Evolutionary conservation across 2,113 vertebrate species (phyloP), one percentile per base, ranked within the genome.

Genomic region (Sigmodon hispidus): DNA sequence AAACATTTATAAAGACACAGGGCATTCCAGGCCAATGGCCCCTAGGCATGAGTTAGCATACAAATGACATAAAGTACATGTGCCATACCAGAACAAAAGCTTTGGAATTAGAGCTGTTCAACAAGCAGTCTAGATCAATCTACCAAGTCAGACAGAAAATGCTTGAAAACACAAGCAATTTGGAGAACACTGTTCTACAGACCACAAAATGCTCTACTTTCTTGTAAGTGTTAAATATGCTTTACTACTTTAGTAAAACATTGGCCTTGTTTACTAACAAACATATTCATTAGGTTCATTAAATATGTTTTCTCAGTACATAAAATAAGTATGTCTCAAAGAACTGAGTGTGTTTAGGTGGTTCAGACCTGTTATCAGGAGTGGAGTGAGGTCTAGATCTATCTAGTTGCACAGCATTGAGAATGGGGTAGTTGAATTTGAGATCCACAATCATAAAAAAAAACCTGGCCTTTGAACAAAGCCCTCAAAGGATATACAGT

Each of bases 1-100:
- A 95, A 87, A 79, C 34, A 70, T 89, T 86, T 48, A 65, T 89
- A 52, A 94, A 84, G 61, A 73, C 31, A 31, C 81, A 24, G 4
- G 26, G 15, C 13, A 69, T 83, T 83, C 31, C 29, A 19, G 3
- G 16, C 11, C 52, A 83, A 57, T 45, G 26, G 7, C 22, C 79
- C 22, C 29, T 24, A 92, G 87, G 13, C 31, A 34, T 72, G 26
- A 7, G 31, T 87, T 93, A 80, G 81, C 72, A 69, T 72, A 90
- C 12, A 59, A 69, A n/a, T 90, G 87, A 43, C 65, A 63, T 48
- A 61, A 90, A 57, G 8, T 29, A 31, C 1, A 0, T 83, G 59
- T 59, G 52, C 6, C 36, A 29, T 48, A 13, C 31, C 40, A 91
- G 76, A 65, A 0, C 0, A 67, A 72, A 45, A 73, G 22, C 9